Base-by-base conservation (phyloP, 2,888 invertebrate species). In the Andrena fulva region DNA sequence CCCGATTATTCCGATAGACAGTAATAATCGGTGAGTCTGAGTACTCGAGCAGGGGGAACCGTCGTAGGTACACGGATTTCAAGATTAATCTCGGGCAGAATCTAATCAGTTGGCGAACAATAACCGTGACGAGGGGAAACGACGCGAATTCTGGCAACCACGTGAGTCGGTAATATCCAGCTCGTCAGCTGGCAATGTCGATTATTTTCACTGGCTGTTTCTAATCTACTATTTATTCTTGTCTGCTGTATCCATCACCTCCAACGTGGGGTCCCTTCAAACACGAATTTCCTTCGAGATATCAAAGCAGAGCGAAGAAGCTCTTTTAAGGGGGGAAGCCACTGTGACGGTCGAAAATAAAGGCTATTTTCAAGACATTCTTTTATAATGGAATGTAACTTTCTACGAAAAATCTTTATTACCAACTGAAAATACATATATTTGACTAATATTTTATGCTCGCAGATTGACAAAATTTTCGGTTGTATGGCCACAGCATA, bases 81-180 rank as follows among this genome's bases (percentile, higher is more conserved):
- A 20, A 69, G 77, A 87, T 88, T 86, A 86, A 88, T 88, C 73
- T 80, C 77, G 75, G 81, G 79, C 72, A 86, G 79, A 81, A 86
- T 87, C 77, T 86, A 88, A 87, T 87, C 86, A 87, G 88, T 78
- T 42, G 12, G 29, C 24, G 75, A 84, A 88, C 81, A 87, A 86
- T 86, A 69, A 42, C 78, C 63, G 73, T 60, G 82, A 77, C 72
- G 73, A 75, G 80, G 76, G 83, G 85, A 76, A 85, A 85, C 52
- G 70, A 70, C 12, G 12, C 12, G 12, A 12, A 77, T 72, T 54
- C 74, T 29, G n/a, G 69, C 59, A 85, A 85, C 76, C 50, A 56
- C 67, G 77, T 74, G 82, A 67, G 78, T 87, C 87, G 76, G 77
- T 86, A 85, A 82, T 85, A 76, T 70, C 64, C 72, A 33, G 75